A percentile compares a stretch with the other conserved stretches of the same genome.
Evolutionary conservation across 2,888 invertebrate species (phyloP).

Genomic region (Elaeidobius kamerunicus): DNA sequence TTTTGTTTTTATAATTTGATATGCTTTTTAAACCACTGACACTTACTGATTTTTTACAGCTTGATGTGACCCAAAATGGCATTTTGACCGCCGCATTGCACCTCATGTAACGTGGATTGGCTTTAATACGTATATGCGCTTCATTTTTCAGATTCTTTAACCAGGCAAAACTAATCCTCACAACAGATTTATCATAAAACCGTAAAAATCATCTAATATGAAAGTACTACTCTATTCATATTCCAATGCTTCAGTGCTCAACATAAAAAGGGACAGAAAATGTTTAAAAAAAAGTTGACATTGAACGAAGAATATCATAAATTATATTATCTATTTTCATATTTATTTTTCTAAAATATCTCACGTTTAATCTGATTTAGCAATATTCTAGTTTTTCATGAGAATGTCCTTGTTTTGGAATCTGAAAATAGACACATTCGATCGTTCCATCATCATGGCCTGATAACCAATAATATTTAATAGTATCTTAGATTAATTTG

Average conservation of each 20-base stretch:
- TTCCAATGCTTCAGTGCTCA: too few relatives aligned
- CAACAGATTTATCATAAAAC: too few relatives aligned
- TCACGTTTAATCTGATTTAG: constrained; percentile 16
- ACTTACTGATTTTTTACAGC: constrained; percentile 46
- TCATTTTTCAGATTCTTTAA: constrained; percentile 28
- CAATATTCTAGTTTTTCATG: too few relatives aligned
- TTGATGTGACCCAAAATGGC: constrained; percentile 45
- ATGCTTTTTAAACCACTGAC: constrained; percentile 23
- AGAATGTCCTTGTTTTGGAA: constrained; percentile 19
- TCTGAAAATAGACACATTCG: constrained; percentile 15
- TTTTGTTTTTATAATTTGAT: background rate
- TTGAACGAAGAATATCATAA: too few relatives aligned
- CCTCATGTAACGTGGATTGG: constrained; percentile 40
- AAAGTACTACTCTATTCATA: too few relatives aligned
- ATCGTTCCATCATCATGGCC: constrained; percentile 30
- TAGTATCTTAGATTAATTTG: constrained; percentile 17
- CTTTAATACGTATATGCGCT: constrained; percentile 35
- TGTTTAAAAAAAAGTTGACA: too few relatives aligned
- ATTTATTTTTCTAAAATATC: too few relatives aligned
- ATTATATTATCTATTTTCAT: too few relatives aligned
- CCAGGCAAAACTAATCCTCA: too few relatives aligned
- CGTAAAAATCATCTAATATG: too few relatives aligned
- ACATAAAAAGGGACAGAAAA: too few relatives aligned
- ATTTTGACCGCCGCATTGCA: constrained; percentile 43
- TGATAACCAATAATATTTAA: constrained; percentile 20